A percentile compares a stretch with the other conserved stretches of the same genome.
phyloP scores from a whole-genome alignment of 2,888 invertebrate genomes.

The Dromius quadrimaculatus region DNA sequence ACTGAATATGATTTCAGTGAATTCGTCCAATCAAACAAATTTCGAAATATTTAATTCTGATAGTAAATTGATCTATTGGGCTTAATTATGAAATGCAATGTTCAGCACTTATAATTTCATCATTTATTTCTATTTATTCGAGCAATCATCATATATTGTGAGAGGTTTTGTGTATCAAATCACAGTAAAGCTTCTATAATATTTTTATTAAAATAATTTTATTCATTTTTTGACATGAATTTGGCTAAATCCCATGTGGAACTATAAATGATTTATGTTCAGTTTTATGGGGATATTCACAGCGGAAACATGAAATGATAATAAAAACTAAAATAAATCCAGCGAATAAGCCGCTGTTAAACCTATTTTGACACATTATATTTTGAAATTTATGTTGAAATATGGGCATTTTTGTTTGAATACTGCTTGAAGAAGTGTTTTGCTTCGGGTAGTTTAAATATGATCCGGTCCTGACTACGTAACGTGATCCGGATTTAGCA shows the following conservation, averaged over 20 bases:
- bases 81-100: slow-evolving; percentile 19
- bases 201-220: background rate
- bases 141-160: background rate
- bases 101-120: slow-evolving; percentile 6
- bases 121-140: background rate
- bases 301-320: slow-evolving; percentile 1
- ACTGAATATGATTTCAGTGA: background rate
- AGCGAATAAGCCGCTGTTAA: slow-evolving; percentile 1
- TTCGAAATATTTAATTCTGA: slow-evolving; percentile 29
- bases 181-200: no score
- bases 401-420: background rate
- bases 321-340: slow-evolving; percentile 17
- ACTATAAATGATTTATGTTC: slow-evolving; percentile 15
- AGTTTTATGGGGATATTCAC: slow-evolving; percentile 9
- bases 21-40: slow-evolving; percentile 21
- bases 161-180: background rate
- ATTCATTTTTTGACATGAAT: background rate
- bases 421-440: no score
- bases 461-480: background rate
- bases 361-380: background rate
- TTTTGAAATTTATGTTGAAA: slow-evolving; percentile 3
- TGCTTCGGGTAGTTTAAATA: background rate
- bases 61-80: slow-evolving; percentile 18
- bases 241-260: slow-evolving; percentile 6
- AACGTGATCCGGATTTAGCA: background rate